Evolutionary conservation across 2,888 invertebrate genomes (phyloP).

Genomic region (Ormyrus labotus): DNA sequence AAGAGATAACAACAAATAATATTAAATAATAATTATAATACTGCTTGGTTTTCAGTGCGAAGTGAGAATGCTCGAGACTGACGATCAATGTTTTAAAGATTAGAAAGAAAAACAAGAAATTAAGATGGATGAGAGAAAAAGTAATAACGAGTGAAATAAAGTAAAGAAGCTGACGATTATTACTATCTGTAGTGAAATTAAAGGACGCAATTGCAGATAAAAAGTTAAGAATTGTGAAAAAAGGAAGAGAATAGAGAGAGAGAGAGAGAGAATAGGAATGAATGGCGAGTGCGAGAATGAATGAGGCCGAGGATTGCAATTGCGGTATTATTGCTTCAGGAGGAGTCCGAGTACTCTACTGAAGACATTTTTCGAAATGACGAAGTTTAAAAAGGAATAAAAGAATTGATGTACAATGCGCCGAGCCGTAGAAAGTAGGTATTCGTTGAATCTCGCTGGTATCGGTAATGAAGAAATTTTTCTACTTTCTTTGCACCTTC

Average conservation of each 20-base stretch:
- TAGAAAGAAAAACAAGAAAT: slow-evolving; percentile 34
- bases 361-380: not conserved
- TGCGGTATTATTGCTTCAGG: slow-evolving; percentile 26
- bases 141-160: slow-evolving; percentile 35
- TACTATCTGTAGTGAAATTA: slow-evolving; percentile 1
- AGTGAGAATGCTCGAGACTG: slow-evolving; percentile 56
- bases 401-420: slow-evolving; percentile 10
- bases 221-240: not conserved
- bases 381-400: not conserved
- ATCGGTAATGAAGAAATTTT: not conserved
- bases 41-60: slow-evolving; percentile 76
- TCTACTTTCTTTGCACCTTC: not conserved
- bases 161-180: slow-evolving; percentile 30
- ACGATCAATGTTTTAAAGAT: slow-evolving; percentile 52
- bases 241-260: not conserved
- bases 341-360: slow-evolving; percentile 5
- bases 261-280: not conserved
- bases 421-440: not conserved
- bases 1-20: slow-evolving; percentile 73
- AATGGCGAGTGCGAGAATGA: slow-evolving; percentile 20
- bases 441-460: slow-evolving; percentile 4
- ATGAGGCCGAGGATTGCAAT: slow-evolving; percentile 13
- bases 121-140: slow-evolving; percentile 28
- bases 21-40: slow-evolving; percentile 70
- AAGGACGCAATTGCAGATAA: not conserved